A percentile compares a stretch with the other conserved stretches of the same genome.
phyloP scores from a whole-genome alignment of 2,113 vertebrate species.

The Eretmochelys imbricata region DNA sequence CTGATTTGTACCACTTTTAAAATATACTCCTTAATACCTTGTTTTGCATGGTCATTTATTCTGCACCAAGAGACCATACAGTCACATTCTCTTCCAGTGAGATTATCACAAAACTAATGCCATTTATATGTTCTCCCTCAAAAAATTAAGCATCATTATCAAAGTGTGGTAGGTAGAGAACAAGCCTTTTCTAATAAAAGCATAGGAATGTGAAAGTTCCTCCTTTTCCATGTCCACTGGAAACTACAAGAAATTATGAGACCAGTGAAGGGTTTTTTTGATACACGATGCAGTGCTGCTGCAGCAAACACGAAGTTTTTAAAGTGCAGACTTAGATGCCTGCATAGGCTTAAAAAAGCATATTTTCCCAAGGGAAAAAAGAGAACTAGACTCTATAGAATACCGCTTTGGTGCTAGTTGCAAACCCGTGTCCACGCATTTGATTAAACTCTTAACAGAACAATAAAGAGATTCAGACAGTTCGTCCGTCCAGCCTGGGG shows the following conservation, averaged over 20 bases:
- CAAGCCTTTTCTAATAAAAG: neutral
- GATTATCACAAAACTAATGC: fast-evolving
- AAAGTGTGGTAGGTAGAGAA: neutral
- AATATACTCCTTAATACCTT: neutral
- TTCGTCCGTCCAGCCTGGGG: too few relatives aligned
- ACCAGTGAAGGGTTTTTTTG: neutral
- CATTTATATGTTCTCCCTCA: fast-evolving
- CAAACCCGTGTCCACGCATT: neutral
- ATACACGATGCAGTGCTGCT: neutral
- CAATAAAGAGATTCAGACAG: neutral
- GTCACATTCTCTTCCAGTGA: neutral
- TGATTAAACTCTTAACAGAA: neutral
- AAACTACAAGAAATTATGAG: neutral
- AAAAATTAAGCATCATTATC: fast-evolving
- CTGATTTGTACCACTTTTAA: neutral
- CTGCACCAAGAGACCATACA: neutral
- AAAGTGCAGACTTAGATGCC: fast-evolving
- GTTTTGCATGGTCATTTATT: fast-evolving
- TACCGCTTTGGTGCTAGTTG: neutral
- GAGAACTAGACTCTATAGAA: neutral
- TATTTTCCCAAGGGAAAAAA: neutral
- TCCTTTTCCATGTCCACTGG: neutral
- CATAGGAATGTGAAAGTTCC: neutral
- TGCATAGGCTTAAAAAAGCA: fast-evolving
- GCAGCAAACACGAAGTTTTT: fast-evolving